These are phyloP conservation scores for Sylvia atricapilla DNA, from an alignment of 2,113 vertebrate genomes.

Conservation along the genomic window DNA sequence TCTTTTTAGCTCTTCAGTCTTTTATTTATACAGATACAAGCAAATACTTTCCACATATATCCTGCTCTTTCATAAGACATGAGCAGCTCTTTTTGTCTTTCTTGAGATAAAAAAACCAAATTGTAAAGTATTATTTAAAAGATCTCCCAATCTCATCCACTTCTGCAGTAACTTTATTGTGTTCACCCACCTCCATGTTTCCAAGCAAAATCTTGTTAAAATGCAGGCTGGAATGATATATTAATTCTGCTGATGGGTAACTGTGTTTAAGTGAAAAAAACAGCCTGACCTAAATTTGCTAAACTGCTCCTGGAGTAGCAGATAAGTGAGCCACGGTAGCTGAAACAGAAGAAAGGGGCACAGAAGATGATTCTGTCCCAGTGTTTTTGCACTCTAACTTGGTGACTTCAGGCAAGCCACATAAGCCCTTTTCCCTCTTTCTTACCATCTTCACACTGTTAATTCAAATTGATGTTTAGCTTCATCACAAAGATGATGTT, in stretches of 20 bases:
- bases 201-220: constrained; percentile 4
- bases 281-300: not conserved
- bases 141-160: not conserved
- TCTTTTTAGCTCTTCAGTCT: not conserved
- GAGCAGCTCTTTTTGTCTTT: not conserved
- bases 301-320: not conserved
- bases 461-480: not conserved
- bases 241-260: not conserved
- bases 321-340: not conserved
- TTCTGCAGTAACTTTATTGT: not conserved
- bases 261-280: constrained; percentile 15
- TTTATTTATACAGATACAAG: not conserved
- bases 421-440: not conserved
- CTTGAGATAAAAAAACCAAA: not conserved
- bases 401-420: not conserved
- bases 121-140: not conserved
- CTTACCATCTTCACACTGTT: not conserved
- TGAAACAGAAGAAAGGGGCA: not conserved
- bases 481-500: not conserved
- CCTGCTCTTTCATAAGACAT: not conserved
- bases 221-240: not conserved
- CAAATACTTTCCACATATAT: not conserved
- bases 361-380: fast-evolving
- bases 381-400: not conserved
- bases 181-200: not conserved